These are phyloP conservation scores for Coregonus ussuriensis DNA, from an alignment of 2,797 vertebrate genomes.

Conservation along the genomic window DNA sequence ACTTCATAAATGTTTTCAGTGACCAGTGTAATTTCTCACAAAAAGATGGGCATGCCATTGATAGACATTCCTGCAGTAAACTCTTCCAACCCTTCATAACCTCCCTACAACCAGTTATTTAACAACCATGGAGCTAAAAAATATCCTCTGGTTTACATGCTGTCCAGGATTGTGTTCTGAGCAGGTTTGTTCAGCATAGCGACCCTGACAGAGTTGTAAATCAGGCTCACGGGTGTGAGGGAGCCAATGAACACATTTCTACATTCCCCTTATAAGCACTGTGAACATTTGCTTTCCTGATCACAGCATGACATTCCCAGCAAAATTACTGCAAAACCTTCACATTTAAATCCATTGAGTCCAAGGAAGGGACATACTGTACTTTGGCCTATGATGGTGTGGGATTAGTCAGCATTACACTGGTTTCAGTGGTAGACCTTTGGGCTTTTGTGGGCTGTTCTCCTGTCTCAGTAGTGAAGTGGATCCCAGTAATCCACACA, in stretches of 20 bases:
- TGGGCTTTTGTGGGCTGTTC: not conserved
- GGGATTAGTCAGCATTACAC: not conserved
- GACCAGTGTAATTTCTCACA: too few species aligned
- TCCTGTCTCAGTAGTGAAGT: slow-evolving; percentile 5
- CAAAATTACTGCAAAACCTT: too few species aligned
- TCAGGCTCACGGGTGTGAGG: not conserved
- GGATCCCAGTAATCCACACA: not conserved
- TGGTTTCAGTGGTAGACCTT: not conserved
- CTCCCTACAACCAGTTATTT: too few species aligned
- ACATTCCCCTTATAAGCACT: not conserved
- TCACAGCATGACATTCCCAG: not conserved
- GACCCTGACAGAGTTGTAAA: not conserved
- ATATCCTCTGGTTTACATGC: slow-evolving; percentile 7
- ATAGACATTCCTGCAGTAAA: too few species aligned
- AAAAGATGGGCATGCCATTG: too few species aligned
- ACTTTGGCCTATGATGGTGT: not conserved
- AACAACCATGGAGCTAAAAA: not conserved
- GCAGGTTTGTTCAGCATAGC: not conserved
- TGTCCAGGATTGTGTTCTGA: not conserved
- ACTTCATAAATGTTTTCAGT: too few species aligned
- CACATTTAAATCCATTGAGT: too few species aligned
- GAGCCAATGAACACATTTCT: not conserved
- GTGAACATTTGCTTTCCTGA: not conserved
- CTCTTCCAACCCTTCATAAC: too few species aligned
- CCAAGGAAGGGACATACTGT: not conserved